Base-by-base conservation (phyloP, 2,113 vertebrate genomes). In the Notarius lentiginosus region DNA sequence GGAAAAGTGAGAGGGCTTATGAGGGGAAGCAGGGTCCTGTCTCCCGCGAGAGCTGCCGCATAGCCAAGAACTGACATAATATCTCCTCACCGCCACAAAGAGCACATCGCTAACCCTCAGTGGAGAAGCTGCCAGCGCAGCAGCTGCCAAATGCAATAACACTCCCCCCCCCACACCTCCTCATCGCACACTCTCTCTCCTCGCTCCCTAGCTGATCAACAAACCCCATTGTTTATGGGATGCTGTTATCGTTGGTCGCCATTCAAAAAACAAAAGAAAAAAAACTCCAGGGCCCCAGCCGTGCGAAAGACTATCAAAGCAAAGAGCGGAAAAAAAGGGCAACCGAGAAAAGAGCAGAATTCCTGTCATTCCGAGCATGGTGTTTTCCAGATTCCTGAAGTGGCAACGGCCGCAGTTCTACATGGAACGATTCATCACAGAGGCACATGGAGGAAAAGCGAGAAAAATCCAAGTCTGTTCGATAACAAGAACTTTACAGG, bases 181-280 rank as follows among this genome's bases (percentile, higher is more conserved):
- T 86, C 85, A 15, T 80, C 49, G 27, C 76, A 73, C 34, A 61
- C 83, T 75, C 86, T 65, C 77, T 80, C 79, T 72, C 70, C 84
- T 77, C 20, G 9, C 65, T 82, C 79, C 86, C 81, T 89, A 41
- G 68, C 95, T 95, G 96, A 97, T 98, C 97, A 97, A 97, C 97
- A 97, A 96, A 96, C 95, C 93, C 95, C 95, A 96, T 98, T 99
- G 97, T 98, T 99, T 98, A 97, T 96, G 96, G 95, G 95, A 96
- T 96, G 93, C 94, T 96, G 96, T 97, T 97, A 96, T 97, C 97
- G 96, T 99, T 99, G 97, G 97, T 97, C 94, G 88, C 92, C 91
- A 93, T 97, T 97, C 97, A 98, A 97, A 98, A 97, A 95, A 97
- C 94, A 92, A 92, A 93, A 92, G 92, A 93, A 92, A 79, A 92